These are phyloP conservation scores for Spea hammondii DNA, from an alignment of 2,797 vertebrate species.

Conservation along the genomic window DNA sequence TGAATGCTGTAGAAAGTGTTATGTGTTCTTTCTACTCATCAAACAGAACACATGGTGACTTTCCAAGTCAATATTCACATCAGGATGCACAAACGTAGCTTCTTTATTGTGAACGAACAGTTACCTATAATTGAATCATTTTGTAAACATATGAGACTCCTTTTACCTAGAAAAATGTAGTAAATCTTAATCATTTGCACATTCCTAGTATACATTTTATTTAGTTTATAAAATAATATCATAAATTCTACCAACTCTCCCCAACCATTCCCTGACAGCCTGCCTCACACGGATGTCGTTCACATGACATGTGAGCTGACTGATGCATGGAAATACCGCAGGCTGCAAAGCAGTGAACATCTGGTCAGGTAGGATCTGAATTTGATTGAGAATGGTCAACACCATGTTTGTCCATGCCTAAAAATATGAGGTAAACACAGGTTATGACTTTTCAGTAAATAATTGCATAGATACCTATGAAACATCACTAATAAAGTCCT, in stretches of 20 bases:
- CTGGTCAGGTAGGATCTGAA: constrained; percentile 85
- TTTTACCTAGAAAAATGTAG: constrained; percentile 41
- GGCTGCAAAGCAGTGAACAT: constrained; percentile 90
- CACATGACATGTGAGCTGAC: constrained; percentile 93
- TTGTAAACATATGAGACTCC: constrained; percentile 29
- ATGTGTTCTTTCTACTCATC: too few species aligned
- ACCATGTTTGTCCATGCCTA: constrained; percentile 99
- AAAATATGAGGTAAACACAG: constrained; percentile 35
- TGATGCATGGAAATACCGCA: constrained; percentile 90
- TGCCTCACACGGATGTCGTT: constrained; percentile 87
- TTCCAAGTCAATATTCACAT: too few species aligned
- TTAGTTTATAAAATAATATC: constrained; percentile 74
- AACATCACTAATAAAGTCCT: too few species aligned
- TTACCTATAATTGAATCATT: neutral
- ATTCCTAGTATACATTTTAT: constrained; percentile 18
- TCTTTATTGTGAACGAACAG: too few species aligned
- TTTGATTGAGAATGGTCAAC: constrained; percentile 90
- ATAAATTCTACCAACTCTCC: constrained; percentile 88
- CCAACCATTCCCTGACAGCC: constrained; percentile 91
- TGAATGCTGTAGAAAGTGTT: too few species aligned
- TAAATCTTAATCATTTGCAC: constrained; percentile 38
- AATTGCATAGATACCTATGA: too few species aligned
- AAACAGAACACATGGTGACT: too few species aligned
- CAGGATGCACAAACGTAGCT: too few species aligned
- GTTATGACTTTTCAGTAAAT: too few species aligned